A percentile compares a stretch with the other conserved stretches of the same genome.
phyloP scores from a whole-genome alignment of 1,140 invertebrate species.

The Calosoma granatense region DNA sequence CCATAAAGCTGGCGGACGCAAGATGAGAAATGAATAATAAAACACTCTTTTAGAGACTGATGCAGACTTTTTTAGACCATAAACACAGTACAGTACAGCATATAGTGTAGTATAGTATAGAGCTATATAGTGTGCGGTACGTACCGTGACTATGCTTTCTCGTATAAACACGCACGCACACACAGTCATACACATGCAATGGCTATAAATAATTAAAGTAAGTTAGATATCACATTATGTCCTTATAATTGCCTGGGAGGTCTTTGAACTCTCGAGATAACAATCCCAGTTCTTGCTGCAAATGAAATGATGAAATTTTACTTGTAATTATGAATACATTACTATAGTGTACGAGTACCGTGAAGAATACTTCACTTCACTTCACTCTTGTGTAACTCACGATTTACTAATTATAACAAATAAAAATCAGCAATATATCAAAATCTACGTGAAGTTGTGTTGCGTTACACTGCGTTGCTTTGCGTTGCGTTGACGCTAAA shows the following conservation, averaged over 20 bases:
- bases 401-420: neutral
- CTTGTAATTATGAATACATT: neutral
- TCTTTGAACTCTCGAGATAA: constrained; percentile 1
- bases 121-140: no score
- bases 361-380: neutral
- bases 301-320: neutral
- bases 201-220: constrained; percentile 8
- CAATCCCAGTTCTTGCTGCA: neutral
- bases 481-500: neutral
- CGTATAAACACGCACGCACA: neutral
- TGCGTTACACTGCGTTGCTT: no score
- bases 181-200: neutral
- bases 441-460: no score
- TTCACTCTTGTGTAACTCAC: neutral
- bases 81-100: neutral
- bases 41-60: neutral
- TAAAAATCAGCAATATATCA: neutral
- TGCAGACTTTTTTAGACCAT: neutral
- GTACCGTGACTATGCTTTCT: no score
- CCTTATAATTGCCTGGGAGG: constrained; percentile 1
- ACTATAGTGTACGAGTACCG: neutral
- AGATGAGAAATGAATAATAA: neutral
- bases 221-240: neutral
- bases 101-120: no score
- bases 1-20: neutral